A percentile compares a stretch with the other conserved stretches of the same genome.
Evolutionary conservation across 2,888 invertebrate species (phyloP).

Genomic region (Phragmatobia fuliginosa): DNA sequence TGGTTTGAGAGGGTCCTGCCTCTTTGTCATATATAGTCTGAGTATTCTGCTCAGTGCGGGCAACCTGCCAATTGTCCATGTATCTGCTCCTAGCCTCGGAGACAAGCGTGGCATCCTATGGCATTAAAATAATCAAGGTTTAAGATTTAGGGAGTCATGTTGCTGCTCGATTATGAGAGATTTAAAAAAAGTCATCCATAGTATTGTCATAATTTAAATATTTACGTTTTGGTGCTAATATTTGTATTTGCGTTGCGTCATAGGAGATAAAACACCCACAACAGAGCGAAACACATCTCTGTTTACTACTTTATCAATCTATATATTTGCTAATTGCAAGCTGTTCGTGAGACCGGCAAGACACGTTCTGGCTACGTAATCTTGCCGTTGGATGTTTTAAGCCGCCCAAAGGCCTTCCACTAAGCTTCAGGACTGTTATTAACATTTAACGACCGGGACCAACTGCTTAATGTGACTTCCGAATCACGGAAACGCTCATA

Average conservation of each 20-base stretch:
- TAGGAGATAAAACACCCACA: neutral
- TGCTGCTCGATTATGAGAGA: no score
- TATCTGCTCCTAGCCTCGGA: constrained; percentile 67
- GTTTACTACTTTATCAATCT: neutral
- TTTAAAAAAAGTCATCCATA: no score
- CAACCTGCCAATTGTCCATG: constrained; percentile 70
- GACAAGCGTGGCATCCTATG: constrained; percentile 51
- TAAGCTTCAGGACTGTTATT: no score
- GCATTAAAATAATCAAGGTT: neutral
- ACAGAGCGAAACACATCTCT: neutral
- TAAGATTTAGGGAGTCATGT: neutral
- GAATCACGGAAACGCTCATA: no score
- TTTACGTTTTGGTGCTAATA: neutral
- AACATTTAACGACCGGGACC: no score
- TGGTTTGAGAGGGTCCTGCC: constrained; percentile 44
- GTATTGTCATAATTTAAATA: no score
- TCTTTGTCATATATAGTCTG: constrained; percentile 63
- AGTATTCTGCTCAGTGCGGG: constrained; percentile 73
- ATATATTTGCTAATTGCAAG: no score
- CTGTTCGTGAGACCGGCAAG: no score
- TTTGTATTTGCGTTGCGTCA: neutral
- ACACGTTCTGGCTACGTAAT: no score
- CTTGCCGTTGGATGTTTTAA: no score
- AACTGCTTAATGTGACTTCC: no score
- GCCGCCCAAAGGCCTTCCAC: no score